These are phyloP conservation scores for Cheiracanthium punctorium DNA, from an alignment of 2,888 invertebrate species.

Conservation along the genomic window DNA sequence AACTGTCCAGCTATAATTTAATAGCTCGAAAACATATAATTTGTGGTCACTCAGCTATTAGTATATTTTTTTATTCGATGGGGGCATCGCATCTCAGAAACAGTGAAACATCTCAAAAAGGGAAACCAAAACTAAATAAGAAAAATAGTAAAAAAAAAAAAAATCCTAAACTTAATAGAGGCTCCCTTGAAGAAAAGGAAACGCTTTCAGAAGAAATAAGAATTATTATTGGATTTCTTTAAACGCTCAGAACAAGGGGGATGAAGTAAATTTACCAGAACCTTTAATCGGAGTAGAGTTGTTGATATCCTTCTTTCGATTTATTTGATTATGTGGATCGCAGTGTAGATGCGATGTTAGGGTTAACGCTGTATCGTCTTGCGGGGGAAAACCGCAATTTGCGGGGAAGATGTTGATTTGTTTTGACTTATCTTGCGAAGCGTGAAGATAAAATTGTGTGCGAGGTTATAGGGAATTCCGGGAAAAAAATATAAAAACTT, in stretches of 20 bases:
- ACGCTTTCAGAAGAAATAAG: conserved; percentile 42
- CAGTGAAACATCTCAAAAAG: conserved; percentile 18
- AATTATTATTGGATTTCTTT: conserved; percentile 69
- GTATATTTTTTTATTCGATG: conserved; percentile 50
- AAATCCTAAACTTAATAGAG: conserved; percentile 46
- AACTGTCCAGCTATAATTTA: conserved; percentile 53
- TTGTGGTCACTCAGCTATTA: conserved; percentile 59
- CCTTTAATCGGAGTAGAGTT: conserved; percentile 69
- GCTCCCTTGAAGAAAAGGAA: conserved; percentile 35
- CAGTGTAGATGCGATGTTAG: conserved; percentile 41
- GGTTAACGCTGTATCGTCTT: conserved; percentile 59
- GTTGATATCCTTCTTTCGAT: conserved; percentile 65
- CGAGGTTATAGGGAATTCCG: neutral
- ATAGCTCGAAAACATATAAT: conserved; percentile 60
- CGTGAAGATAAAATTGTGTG: neutral
- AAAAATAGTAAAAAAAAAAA: conserved; percentile 21
- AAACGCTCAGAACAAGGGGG: conserved; percentile 51
- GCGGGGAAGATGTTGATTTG: conserved; percentile 40
- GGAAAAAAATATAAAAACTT: too few species aligned
- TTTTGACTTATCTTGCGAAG: conserved; percentile 21
- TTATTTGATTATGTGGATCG: conserved; percentile 66
- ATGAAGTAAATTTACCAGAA: conserved; percentile 67
- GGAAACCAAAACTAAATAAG: neutral
- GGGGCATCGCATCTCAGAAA: conserved; percentile 41
- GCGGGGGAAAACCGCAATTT: conserved; percentile 55